phyloP scores from a whole-genome alignment of 2,113 vertebrate species.

The Oreotrochilus melanogaster region DNA sequence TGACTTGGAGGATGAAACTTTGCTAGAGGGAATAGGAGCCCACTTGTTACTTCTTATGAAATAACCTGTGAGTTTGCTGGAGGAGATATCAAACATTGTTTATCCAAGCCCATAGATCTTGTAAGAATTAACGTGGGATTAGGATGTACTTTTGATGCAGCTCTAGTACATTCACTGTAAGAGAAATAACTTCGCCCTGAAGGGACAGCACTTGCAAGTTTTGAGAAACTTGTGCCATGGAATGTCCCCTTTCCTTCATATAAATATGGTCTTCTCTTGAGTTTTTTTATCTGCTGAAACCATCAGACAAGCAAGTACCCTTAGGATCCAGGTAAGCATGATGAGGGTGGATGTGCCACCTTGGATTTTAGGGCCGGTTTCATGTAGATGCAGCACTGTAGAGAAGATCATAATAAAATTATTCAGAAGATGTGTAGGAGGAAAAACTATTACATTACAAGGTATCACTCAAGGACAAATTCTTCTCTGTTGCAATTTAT shows the following conservation, averaged over 20 bases:
- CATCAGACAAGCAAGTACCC: background rate
- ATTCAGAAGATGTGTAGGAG: background rate
- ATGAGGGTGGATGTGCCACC: background rate
- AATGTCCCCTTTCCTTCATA: background rate
- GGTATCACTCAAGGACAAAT: background rate
- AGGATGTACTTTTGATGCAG: background rate
- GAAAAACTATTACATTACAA: background rate
- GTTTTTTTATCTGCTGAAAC: background rate
- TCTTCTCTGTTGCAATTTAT: background rate
- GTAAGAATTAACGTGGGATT: background rate
- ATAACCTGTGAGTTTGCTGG: background rate
- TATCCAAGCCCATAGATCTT: background rate
- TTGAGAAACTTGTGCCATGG: background rate
- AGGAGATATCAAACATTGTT: background rate
- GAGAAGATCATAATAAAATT: background rate
- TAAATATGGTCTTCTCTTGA: background rate
- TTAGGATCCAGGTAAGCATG: background rate
- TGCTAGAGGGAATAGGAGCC: background rate
- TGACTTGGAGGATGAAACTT: background rate
- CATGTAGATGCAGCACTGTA: background rate
- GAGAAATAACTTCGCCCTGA: background rate
- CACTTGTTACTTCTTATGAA: background rate
- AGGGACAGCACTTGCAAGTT: background rate
- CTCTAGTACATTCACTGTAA: background rate
- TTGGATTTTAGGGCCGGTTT: background rate